Base-by-base conservation (phyloP, 2,888 invertebrate genomes). In the Altica lythri region DNA sequence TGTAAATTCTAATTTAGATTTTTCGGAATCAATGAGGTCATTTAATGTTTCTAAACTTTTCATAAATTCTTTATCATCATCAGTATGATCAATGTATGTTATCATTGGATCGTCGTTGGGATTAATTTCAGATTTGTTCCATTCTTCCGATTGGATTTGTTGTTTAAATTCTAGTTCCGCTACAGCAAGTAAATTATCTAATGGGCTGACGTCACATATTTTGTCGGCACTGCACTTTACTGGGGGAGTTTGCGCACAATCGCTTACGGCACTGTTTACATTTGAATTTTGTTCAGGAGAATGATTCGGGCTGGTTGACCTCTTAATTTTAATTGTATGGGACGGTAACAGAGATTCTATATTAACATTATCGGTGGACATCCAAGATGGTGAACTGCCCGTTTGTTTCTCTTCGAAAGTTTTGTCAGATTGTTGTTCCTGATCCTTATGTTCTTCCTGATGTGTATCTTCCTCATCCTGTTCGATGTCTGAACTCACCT, bases 91-190 rank as follows among this genome's bases (percentile, higher is more conserved):
- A 48, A 58, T 54, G n/a, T 53, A 57, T 1, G 45, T 49, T 30
- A 59, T 54, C 14, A 56, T 52, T 5, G 34, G 37, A 19, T 60
- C 59, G 25, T 55, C 58, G 32, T 51, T 55, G 17, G 37, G 22
- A 12, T 16, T 29, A 6, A 30, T 43, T 12, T 13, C 16, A 9
- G 45, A 27, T 44, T 63, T 54, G 46, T 70, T 67, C 75, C 75
- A 75, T 61, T 73, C 71, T 59, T 72, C 74, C 8, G 73, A 72
- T 62, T 74, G 72, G 61, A 75, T 71, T 61, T 84, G 83, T 73
- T 83, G 83, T 72, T 83, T 82, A 68, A 84, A 81, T 73, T 84
- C 84, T 46, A 84, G 78, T 74, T 84, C 84, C 57, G 84, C 84
- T 54, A 84, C 84, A 48, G 84, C 84, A 54, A 84, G 78, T 66